Conservation (phyloP, 2,113 vertebrate genomes). For the Eurystomus gularis region DNA sequence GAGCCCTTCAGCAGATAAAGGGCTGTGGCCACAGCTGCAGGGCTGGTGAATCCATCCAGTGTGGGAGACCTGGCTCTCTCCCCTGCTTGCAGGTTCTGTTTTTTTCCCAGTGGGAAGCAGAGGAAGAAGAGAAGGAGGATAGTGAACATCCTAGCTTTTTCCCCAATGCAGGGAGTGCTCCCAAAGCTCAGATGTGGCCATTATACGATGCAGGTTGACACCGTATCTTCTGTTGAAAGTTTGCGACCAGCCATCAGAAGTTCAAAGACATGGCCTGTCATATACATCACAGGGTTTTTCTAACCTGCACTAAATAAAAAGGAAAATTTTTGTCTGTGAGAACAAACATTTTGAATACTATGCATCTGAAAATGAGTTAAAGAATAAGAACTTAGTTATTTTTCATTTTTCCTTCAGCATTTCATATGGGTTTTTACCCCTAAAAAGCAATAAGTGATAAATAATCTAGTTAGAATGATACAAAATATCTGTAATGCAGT, state of each 20-base stretch:
- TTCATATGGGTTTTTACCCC: background rate
- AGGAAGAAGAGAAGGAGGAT: background rate
- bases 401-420: background rate
- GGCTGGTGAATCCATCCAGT: background rate
- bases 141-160: background rate
- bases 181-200: background rate
- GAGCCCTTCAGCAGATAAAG: background rate
- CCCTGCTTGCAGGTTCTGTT: background rate
- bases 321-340: background rate
- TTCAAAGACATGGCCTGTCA: background rate
- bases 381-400: background rate
- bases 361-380: background rate
- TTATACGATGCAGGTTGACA: background rate
- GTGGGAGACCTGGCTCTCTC: background rate
- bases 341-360: background rate
- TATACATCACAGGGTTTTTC: background rate
- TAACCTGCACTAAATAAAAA: background rate
- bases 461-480: background rate
- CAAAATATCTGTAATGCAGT: background rate
- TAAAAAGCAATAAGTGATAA: background rate
- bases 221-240: fast-evolving
- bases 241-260: background rate
- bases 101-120: background rate
- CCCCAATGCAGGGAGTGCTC: background rate
- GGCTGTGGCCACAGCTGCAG: background rate